Evolutionary conservation across 2,888 invertebrate species (phyloP).

Genomic region (Phania funesta): DNA sequence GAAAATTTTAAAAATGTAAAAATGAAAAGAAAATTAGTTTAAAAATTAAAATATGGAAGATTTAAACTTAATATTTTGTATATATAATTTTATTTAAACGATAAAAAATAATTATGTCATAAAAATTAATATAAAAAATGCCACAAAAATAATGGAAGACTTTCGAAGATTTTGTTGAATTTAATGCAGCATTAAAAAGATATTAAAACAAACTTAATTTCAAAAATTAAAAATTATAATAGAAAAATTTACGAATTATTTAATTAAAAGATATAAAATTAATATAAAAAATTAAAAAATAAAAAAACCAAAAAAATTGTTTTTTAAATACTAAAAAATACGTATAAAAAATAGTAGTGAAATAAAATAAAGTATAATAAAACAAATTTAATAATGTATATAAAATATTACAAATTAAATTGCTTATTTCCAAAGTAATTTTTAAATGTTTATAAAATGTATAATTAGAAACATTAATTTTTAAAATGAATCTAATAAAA

Average conservation of each 20-base stretch:
- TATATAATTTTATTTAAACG: not conserved
- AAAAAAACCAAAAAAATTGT: not conserved
- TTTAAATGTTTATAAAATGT: too few species aligned
- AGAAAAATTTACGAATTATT: not conserved
- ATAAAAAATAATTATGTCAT: not conserved
- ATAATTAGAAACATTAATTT: too few species aligned
- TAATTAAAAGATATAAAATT: not conserved
- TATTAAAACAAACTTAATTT: too few species aligned
- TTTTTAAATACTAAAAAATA: not conserved
- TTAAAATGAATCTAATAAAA: too few species aligned
- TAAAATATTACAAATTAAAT: too few species aligned
- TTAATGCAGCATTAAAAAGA: constrained; percentile 41
- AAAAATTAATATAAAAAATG: constrained; percentile 25
- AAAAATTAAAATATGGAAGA: too few species aligned
- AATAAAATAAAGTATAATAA: not conserved
- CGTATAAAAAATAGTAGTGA: not conserved
- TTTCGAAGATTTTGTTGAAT: constrained; percentile 69
- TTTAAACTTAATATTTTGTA: too few species aligned
- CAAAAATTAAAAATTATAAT: not conserved
- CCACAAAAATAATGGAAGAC: constrained; percentile 68
- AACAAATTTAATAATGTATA: too few species aligned
- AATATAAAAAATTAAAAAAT: not conserved
- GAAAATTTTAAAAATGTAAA: too few species aligned
- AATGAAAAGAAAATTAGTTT: too few species aligned
- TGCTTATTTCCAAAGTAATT: too few species aligned